Base-by-base conservation (phyloP, 2,888 invertebrate species). In the Dicranocentrus wangi region DNA sequence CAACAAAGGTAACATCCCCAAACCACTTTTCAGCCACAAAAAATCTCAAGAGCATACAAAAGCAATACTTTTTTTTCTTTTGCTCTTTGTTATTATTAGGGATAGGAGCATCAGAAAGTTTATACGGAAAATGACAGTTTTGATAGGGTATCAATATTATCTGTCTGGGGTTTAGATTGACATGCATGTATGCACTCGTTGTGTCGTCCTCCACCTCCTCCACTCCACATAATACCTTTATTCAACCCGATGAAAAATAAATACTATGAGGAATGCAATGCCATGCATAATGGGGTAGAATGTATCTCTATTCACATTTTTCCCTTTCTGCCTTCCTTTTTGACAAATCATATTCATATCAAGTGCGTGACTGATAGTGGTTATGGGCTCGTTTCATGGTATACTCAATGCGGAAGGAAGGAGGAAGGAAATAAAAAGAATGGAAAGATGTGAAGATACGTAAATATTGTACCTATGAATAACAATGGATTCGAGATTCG, bases 331-430 rank as follows among this genome's bases (percentile, higher is more conserved):
- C n/a, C n/a, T n/a, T n/a, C n/a, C 82, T 80, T 80, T 84, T 83
- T 86, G 86, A 86, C 85, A 86, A 86, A 86, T 85, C 83, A 86
- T 86, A 86, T 86, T 85, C 86, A 85, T 83, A 77, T 76, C 68
- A 73, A 61, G 80, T 84, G 78, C 77, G 65, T 77, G 77, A 77
- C 77, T 68, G 77, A 77, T 61, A 69, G 28, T 17, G 63, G 65
- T 27, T 47, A 27, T 60, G 47, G 39, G 39, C 32, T 61, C 10
- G 3, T 19, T 61, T 73, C 51, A 65, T 73, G 51, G 25, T 47
- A 60, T 10, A 47, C 47, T 39, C 39, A 28, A 28, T 61, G 43
- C 61, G 69, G 68, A 69, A 66, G 68, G 73, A 73, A 65, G 80
- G 80, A 66, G 76, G 76, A 76, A 75, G 73, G 73, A 75, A 75